phyloP scores from a whole-genome alignment of 2,113 vertebrate species.

The Lonchura striata region DNA sequence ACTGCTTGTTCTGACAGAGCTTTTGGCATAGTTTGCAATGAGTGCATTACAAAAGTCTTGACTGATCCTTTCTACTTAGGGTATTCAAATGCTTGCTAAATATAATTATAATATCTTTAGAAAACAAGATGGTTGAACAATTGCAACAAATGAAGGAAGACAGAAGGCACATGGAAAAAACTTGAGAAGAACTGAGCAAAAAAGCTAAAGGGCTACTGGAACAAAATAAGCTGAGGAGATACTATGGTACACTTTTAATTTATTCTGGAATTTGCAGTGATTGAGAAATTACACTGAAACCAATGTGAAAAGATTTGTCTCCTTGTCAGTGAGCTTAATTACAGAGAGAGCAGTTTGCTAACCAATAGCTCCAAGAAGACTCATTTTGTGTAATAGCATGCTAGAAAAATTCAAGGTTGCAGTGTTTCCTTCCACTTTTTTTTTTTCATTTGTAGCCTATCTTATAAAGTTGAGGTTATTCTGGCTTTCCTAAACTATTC shows the following conservation, averaged over 20 bases:
- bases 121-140: constrained; percentile 75
- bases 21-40: not conserved
- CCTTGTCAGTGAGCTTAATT: not conserved
- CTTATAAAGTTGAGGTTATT: not conserved
- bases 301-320: not conserved
- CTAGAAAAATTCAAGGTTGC: not conserved
- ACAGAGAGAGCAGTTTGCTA: not conserved
- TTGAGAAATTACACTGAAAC: not conserved
- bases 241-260: constrained; percentile 75
- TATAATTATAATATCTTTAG: constrained; percentile 69
- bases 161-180: constrained; percentile 81
- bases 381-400: not conserved
- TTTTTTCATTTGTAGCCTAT: not conserved
- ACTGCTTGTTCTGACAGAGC: not conserved
- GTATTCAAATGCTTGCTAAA: constrained; percentile 17
- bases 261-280: constrained; percentile 3
- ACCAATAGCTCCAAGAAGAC: not conserved
- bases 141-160: constrained; percentile 80
- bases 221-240: constrained; percentile 77
- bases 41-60: not conserved
- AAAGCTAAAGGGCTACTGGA: constrained; percentile 82
- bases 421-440: not conserved
- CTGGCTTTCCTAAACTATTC: not conserved
- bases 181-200: constrained; percentile 81
- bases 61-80: not conserved